Base-by-base conservation (phyloP, 1,140 invertebrate species). In the Drosophila nikananu region DNA sequence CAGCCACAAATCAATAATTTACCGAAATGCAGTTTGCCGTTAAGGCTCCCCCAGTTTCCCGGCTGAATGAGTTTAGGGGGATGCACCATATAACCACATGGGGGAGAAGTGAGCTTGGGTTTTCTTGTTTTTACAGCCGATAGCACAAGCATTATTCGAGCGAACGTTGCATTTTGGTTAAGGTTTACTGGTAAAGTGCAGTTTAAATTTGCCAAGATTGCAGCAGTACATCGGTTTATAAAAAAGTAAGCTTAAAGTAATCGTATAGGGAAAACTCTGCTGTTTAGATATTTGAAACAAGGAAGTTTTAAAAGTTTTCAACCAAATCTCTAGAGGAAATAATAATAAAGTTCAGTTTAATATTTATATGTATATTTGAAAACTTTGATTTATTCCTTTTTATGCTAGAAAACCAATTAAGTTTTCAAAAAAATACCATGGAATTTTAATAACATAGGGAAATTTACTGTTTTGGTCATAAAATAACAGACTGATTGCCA, bases 1-100 rank as follows among this genome's bases (percentile, higher is more conserved):
- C 75, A 77, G 62, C 74, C 74, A 60, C 54, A 77, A 77, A 77
- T 77, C 74, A 77, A 77, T 77, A 77, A 77, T 67, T 59, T 42
- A 77, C 62, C 73, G 21, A 77, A 77, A 66, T 65, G 62, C 72
- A 66, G 39, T 41, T 73, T 51, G 67, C 48, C 57, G 55, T 76
- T 64, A 49, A 57, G 72, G 39, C 49, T 27, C 15, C 25, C n/a
- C 17, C 59, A 32, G 30, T 54, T 65, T 32, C 27, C 21, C 27
- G 25, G 9, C 25, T 32, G 17, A 27, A 17, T 35, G 25, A 51
- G 30, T 12, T 17, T 23, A 42, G 27, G 67, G 19, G 21, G 32
- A 30, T 46, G 57, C 23, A 17, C 32, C 52, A 23, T 55, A 55
- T 37, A 55, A 55, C 49, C 67, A 71, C 67, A 55, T 68, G 67